Evolutionary conservation across 1,140 invertebrate species (phyloP), one percentile per base, ranked within the genome.

Genomic region (Stegodyphus mimosarum): DNA sequence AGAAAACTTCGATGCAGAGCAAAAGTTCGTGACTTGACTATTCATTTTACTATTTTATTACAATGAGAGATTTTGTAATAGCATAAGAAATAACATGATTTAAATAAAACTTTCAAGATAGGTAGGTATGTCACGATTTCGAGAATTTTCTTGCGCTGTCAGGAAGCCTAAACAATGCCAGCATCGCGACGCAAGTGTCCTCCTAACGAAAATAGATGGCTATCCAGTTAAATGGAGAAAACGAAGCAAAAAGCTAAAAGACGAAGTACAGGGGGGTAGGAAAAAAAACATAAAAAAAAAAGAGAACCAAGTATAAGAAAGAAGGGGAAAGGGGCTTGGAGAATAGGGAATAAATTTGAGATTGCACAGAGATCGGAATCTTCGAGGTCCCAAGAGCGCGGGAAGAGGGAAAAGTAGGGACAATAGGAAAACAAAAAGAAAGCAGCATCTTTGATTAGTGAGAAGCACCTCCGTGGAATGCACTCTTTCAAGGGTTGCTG

Each of bases 381-480:
- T 84, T 66, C 15, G 67, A 53, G 49, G 72, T 74, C 71, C 60
- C 55, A 52, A 66, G 60, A 66, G 55, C 72, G 48, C 33, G 17
- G 53, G 70, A 9, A 63, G 69, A 55, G 69, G 70, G 69, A 64
- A 81, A 72, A 72, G 67, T 72, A 76, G 81, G 73, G 81, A 84
- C 81, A 84, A 84, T 84, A 70, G 81, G 63, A 84, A 84, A 84
- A 84, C 81, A 84, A 84, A 84, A 84, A 76, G 81, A 66, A 17
- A 70, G 81, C 81, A 84, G 81, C 81, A 76, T 84, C 81, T 84
- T 84, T 84, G 81, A 84, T 84, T 84, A 83, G 81, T 76, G 81
- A 84, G 73, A 84, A 84, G 81, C 50, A 84, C 81, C 81, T 75
- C 51, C 64, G 13, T 33, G 73, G 81, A 84, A 84, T 84, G 73